Percentiles rank a stretch among this genome's conserved stretches.
Conservation (phyloP, 1,140 invertebrate species). For the Brachionus rotundiformis region DNA sequence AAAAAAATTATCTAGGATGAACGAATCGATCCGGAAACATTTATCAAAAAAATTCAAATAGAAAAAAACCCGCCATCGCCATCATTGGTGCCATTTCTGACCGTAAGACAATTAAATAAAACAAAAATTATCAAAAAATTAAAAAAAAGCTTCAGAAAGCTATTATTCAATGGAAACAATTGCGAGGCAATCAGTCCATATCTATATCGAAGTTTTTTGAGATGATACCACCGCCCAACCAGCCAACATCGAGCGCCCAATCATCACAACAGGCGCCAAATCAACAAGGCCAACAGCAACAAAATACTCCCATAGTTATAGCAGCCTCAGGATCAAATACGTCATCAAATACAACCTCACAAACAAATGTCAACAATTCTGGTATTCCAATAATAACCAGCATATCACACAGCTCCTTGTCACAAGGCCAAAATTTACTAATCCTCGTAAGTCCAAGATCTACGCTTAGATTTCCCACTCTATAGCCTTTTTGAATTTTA, state of each 20-base stretch:
- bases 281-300: neutral
- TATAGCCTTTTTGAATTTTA: neutral
- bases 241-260: neutral
- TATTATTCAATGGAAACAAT: conserved; percentile 29
- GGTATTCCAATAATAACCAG: conserved; percentile 37
- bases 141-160: neutral
- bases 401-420: neutral
- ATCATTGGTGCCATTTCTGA: conserved; percentile 37
- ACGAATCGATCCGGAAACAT: conserved; percentile 44
- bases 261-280: neutral
- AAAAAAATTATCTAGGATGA: neutral
- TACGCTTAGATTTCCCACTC: neutral
- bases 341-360: neutral
- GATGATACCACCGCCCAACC: neutral
- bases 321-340: neutral
- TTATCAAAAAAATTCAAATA: conserved; percentile 49
- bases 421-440: conserved; percentile 6
- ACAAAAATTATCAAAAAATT: neutral
- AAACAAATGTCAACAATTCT: neutral
- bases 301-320: neutral
- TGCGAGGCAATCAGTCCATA: neutral
- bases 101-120: conserved; percentile 34
- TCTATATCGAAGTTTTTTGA: conserved; percentile 27
- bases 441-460: conserved; percentile 14
- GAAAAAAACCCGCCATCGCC: conserved; percentile 51